Base-by-base conservation (phyloP, 2,113 vertebrate genomes). In the Lampris megalopsis region DNA sequence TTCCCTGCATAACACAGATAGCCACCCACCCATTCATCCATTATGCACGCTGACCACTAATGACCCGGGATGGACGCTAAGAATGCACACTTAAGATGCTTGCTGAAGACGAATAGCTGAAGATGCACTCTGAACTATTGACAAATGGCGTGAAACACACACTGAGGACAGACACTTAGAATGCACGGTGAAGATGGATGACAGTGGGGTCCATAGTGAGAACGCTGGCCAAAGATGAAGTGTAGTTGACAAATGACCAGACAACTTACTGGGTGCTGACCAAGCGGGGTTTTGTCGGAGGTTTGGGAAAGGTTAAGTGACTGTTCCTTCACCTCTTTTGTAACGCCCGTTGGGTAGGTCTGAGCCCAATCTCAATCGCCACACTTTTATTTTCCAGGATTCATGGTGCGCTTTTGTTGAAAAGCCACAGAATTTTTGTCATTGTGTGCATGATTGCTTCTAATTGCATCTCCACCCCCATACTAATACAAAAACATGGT, bases 121-220 rank as follows among this genome's bases (percentile, higher is more conserved):
- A 89, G 88, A 88, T 85, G 85, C 92, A 89, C 89, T 88, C 89
- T 90, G 89, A 91, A 89, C 88, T 90, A 83, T 86, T 90, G 91
- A 91, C 91, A 89, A 93, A 91, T 91, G 92, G 82, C 48, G 36
- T 79, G 75, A 90, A 72, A 73, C 79, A 65, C 56, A 84, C 79
- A 84, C 81, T 74, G 35, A 4, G 4, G 64, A 87, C 73, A 86
- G 73, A 86, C 81, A 88, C 80, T 81, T 76, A 81, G 63, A 78
- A 89, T 79, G 73, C 80, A 63, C 60, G 50, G 65, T 67, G 74
- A 90, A 91, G 88, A 92, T 66, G 68, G 83, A 93, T 82, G 82
- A 71, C 42, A 37, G 49, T 3, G 1, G 10, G 13, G 45, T 41
- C 57, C 45, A 8, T 77, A 2, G 76, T 36, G 63, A 75, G 75